Base-by-base conservation (phyloP, 1,140 invertebrate genomes). In the Dolichoris vasculosae region DNA sequence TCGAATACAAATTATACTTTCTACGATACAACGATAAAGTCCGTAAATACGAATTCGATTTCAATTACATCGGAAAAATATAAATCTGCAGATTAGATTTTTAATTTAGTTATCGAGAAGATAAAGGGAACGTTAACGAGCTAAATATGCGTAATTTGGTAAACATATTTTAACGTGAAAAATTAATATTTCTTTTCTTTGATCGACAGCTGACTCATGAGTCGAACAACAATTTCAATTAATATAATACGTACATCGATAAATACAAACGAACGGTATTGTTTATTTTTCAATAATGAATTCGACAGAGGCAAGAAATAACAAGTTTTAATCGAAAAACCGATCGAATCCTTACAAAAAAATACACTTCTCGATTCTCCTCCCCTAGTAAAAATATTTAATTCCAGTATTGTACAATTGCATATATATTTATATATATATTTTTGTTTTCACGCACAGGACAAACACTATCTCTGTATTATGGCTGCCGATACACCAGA, bases 381-480 rank as follows among this genome's bases (percentile, higher is more conserved):
- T 51, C 48, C n/a, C n/a, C n/a, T n/a, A n/a, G n/a, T n/a, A n/a
- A n/a, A n/a, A n/a, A n/a, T n/a, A n/a, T n/a, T n/a, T n/a, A 51
- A 51, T 51, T 51, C 17, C 17, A 9, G 17, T 51, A 51, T 51
- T 51, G 48, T 17, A 51, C 48, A 51, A 51, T 51, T 8, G 17
- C 8, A 9, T 9, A 8, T 9, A 8, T 51, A 40, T 71, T 82
- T 38, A n/a, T n/a, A 11, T 51, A 15, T 55, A 26, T 26, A 0
- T 59, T 6, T 59, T 4, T 59, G 4, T 59, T 69, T 69, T 48
- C 20, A 46, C 20, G 26, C 40, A 2, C 94, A 98, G 98, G 97
- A 99, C 92, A 98, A 98, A 90, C 96, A 98, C 92, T 99, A 99
- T 93, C 94, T 99, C 32, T 99, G 98, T 92, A 97, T 99, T 78